Conservation (phyloP, 1,140 invertebrate species). For the Vanessa atalanta region DNA sequence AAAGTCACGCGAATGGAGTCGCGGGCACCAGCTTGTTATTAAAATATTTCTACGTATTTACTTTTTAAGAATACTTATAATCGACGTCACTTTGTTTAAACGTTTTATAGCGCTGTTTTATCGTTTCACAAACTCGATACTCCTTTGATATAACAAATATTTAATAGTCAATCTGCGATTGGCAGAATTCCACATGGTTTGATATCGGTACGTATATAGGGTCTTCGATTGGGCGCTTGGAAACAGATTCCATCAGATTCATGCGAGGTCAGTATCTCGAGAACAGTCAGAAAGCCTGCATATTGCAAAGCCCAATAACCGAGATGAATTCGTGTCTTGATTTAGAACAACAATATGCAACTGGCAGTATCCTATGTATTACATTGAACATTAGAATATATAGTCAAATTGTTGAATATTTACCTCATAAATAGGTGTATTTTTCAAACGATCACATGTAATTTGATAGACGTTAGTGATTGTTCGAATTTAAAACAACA, state of each 20-base stretch:
- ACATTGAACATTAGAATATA: not conserved
- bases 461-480: no score
- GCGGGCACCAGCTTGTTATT: no score
- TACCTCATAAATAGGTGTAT: no score
- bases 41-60: no score
- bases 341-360: conserved; percentile 1
- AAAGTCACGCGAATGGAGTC: no score
- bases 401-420: no score
- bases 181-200: not conserved
- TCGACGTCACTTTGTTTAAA: no score
- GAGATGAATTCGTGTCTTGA: conserved; percentile 6
- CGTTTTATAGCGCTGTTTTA: not conserved
- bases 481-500: no score
- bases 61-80: no score
- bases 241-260: conserved; percentile 4
- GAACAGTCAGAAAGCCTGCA: not conserved
- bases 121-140: not conserved
- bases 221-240: conserved; percentile 3
- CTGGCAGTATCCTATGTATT: not conserved
- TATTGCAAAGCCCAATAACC: conserved; percentile 6
- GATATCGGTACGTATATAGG: not conserved
- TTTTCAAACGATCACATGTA: no score
- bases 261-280: conserved; percentile 7
- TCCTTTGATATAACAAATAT: not conserved
- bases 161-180: conserved; percentile 5